A percentile compares a stretch with the other conserved stretches of the same genome.
Evolutionary conservation across 2,113 vertebrate genomes (phyloP).

Genomic region (Sitta europaea): DNA sequence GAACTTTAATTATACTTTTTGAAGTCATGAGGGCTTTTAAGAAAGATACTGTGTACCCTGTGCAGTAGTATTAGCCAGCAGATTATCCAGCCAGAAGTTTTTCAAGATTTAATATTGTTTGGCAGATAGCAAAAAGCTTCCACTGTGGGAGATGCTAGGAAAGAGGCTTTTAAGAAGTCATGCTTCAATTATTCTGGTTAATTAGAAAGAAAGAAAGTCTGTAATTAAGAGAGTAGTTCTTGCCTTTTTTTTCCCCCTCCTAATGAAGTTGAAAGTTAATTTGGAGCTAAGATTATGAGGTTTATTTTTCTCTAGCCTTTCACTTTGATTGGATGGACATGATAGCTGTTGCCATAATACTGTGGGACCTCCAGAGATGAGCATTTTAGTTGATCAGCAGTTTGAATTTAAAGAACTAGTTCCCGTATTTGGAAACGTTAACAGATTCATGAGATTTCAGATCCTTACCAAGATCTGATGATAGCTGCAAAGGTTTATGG

Average conservation of each 20-base stretch:
- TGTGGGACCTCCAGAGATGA: not conserved
- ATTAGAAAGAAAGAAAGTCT: conserved; percentile 12
- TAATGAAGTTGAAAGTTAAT: not conserved
- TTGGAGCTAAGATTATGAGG: not conserved
- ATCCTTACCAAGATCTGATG: not conserved
- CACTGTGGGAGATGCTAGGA: not conserved
- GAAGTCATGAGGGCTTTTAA: not conserved
- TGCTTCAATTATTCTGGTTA: conserved; percentile 40
- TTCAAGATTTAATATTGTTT: not conserved
- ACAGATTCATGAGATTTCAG: not conserved
- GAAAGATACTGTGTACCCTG: not conserved
- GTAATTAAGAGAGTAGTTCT: not conserved
- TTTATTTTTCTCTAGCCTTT: not conserved
- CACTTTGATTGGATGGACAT: not conserved
- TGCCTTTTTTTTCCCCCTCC: not conserved
- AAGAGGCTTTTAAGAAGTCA: conserved; percentile 39
- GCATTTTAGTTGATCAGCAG: not conserved
- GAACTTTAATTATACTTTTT: not conserved
- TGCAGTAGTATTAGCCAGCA: not conserved
- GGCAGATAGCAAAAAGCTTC: not conserved
- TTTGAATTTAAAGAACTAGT: not conserved
- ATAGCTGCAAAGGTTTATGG: not conserved
- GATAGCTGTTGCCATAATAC: not conserved
- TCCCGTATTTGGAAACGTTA: not conserved
- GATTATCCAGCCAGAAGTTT: not conserved